Conservation (phyloP, 2,113 vertebrate species). For the Bostrychus sinensis region DNA sequence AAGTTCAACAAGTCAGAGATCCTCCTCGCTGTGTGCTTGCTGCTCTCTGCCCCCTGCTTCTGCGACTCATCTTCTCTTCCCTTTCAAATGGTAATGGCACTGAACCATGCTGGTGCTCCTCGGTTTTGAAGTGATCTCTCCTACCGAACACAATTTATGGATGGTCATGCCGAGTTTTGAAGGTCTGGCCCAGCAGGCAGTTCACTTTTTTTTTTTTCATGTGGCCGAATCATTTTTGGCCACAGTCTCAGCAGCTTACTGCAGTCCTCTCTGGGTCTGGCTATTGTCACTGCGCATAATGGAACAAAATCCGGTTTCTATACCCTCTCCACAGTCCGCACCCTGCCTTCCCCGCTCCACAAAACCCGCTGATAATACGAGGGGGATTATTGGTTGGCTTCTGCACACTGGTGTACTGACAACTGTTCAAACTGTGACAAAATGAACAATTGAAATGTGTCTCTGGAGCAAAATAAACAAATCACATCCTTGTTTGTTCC, state of each 20-base stretch:
- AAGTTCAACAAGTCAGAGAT: constrained; percentile 69
- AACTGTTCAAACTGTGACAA: constrained; percentile 24
- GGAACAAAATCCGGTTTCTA: constrained; percentile 43
- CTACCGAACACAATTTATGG: constrained; percentile 55
- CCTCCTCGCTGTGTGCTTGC: constrained; percentile 34
- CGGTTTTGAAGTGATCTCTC: constrained; percentile 46
- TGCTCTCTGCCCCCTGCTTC: background rate
- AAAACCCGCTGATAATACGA: constrained; percentile 20
- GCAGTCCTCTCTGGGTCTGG: constrained; percentile 26
- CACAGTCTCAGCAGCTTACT: constrained; percentile 29
- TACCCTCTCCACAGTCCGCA: background rate
- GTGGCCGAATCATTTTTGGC: constrained; percentile 56
- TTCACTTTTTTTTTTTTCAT: constrained; percentile 31
- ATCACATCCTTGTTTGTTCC: background rate
- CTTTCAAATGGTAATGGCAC: constrained; percentile 73
- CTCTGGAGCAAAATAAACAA: constrained; percentile 43
- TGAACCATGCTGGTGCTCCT: constrained; percentile 50
- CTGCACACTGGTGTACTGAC: background rate
- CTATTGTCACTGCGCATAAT: constrained; percentile 56
- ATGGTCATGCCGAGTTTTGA: constrained; percentile 60
- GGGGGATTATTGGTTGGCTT: constrained; percentile 1
- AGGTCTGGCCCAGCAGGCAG: constrained; percentile 50
- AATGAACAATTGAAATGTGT: constrained; percentile 18
- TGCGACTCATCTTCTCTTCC: constrained; percentile 39
- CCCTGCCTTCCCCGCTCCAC: background rate